Conservation (phyloP, 2,113 vertebrate species). For the Axis porcinus region DNA sequence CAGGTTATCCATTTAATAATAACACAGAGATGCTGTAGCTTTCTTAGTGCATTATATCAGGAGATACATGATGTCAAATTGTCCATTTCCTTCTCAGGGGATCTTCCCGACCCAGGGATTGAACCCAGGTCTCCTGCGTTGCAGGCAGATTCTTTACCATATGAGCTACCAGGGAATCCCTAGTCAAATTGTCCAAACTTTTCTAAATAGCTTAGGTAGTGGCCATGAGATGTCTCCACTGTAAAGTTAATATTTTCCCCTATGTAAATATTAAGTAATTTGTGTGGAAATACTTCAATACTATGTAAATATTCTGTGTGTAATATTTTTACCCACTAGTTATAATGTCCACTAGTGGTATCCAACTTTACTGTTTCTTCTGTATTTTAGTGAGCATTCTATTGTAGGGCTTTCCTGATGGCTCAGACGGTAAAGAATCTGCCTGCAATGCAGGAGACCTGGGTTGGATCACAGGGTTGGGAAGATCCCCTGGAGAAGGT, state of each 20-base stretch:
- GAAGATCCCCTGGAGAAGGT: background rate
- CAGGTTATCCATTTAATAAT: background rate
- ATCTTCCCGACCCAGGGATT: background rate
- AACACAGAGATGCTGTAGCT: background rate
- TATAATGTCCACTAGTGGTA: background rate
- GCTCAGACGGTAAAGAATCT: background rate
- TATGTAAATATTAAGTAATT: background rate
- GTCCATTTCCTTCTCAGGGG: background rate
- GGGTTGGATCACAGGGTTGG: background rate
- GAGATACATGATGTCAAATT: background rate
- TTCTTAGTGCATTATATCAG: background rate
- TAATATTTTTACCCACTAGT: background rate
- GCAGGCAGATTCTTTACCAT: background rate
- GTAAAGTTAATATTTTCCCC: background rate
- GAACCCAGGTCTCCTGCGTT: rapidly evolving
- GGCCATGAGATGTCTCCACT: background rate
- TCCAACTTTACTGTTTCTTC: background rate
- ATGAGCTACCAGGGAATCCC: background rate
- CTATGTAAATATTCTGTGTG: background rate
- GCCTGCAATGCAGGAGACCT: background rate
- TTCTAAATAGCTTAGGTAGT: background rate
- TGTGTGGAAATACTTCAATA: background rate
- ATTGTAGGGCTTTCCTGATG: background rate
- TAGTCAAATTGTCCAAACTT: background rate
- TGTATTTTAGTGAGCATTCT: background rate